Evolutionary conservation across 1,140 invertebrate species (phyloP).

Genomic region (Hyles vespertilio): DNA sequence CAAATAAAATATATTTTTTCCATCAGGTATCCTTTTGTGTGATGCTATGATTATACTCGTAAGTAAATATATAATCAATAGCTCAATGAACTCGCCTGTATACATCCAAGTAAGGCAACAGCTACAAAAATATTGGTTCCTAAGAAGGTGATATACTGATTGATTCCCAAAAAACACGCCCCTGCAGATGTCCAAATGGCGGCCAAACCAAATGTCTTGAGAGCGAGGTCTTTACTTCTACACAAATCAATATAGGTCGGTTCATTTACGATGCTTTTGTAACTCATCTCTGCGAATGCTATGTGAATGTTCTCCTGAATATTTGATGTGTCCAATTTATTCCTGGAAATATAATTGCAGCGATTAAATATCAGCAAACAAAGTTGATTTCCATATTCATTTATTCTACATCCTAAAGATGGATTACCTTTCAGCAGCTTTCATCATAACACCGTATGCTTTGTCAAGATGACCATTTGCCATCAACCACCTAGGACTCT

Average conservation of each 20-base stretch:
- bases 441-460: slow-evolving; percentile 32
- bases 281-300: slow-evolving; percentile 18
- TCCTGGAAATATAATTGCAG: slow-evolving; percentile 27
- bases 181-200: slow-evolving; percentile 29
- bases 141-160: slow-evolving; percentile 36
- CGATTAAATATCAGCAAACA: background rate
- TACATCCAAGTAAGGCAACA: slow-evolving; percentile 27
- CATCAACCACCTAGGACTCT: slow-evolving; percentile 49
- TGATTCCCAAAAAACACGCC: slow-evolving; percentile 35
- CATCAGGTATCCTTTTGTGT: no score
- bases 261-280: slow-evolving; percentile 14
- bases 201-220: slow-evolving; percentile 22
- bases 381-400: background rate
- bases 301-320: slow-evolving; percentile 32
- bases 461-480: slow-evolving; percentile 31
- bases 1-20: no score
- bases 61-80: background rate
- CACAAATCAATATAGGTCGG: slow-evolving; percentile 34
- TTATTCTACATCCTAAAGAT: background rate
- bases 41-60: no score
- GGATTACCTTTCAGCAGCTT: slow-evolving; percentile 37
- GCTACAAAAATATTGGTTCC: slow-evolving; percentile 33
- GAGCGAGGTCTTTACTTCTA: slow-evolving; percentile 22
- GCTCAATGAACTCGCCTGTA: slow-evolving; percentile 32
- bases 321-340: slow-evolving; percentile 25